A percentile compares a stretch with the other conserved stretches of the same genome.
phyloP scores from a whole-genome alignment of 1,140 invertebrate genomes.

The Leguminivora glycinivorella region DNA sequence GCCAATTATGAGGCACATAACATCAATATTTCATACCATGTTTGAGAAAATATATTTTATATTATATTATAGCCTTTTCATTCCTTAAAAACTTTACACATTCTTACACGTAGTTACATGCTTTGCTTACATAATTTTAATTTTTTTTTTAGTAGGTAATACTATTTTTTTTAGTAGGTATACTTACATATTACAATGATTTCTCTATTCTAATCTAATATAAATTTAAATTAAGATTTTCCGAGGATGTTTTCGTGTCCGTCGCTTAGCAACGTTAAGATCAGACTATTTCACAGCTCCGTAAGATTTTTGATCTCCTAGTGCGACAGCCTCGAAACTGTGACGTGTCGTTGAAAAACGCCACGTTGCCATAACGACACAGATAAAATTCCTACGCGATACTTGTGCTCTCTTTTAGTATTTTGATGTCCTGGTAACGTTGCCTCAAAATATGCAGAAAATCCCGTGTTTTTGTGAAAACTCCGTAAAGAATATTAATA shows the following conservation, averaged over 20 bases:
- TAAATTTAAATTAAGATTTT: constrained; percentile 10
- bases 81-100: too few species aligned
- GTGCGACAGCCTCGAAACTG: constrained; percentile 41
- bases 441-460: constrained; percentile 67
- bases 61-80: too few species aligned
- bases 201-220: constrained; percentile 3
- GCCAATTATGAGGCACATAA: too few species aligned
- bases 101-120: too few species aligned
- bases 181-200: too few species aligned
- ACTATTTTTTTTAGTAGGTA: too few species aligned
- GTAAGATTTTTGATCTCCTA: constrained; percentile 40
- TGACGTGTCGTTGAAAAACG: constrained; percentile 46
- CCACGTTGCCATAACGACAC: constrained; percentile 7
- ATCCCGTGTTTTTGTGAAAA: constrained; percentile 68
- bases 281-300: constrained; percentile 14
- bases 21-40: too few species aligned
- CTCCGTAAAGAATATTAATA: constrained; percentile 29
- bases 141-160: too few species aligned
- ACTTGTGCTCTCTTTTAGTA: constrained; percentile 35
- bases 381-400: constrained; percentile 1
- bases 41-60: too few species aligned
- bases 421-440: constrained; percentile 45
- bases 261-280: constrained; percentile 17
- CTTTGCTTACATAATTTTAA: too few species aligned
- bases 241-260: neutral